Evolutionary conservation across 2,113 vertebrate species (phyloP).

Genomic region (Pygoscelis adeliae): DNA sequence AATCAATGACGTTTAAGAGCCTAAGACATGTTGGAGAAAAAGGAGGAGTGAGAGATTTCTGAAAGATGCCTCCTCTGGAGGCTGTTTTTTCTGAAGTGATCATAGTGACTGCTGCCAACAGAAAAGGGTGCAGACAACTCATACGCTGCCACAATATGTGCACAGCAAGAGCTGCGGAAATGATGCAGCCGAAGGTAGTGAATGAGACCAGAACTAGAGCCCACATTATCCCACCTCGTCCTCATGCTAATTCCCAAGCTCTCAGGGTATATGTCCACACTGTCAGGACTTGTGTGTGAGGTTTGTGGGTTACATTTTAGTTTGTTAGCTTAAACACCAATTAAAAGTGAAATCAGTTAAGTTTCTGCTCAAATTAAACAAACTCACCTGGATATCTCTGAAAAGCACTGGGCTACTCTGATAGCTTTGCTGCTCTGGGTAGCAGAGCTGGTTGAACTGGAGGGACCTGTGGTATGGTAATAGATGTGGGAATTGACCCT

Average conservation of each 20-base stretch:
- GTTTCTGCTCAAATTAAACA: background rate
- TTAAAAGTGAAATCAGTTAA: background rate
- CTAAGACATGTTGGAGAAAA: background rate
- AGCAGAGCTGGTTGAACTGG: background rate
- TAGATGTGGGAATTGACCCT: background rate
- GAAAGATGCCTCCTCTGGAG: background rate
- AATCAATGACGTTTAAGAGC: background rate
- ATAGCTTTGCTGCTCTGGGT: background rate
- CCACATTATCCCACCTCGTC: background rate
- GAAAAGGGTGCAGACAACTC: constrained; percentile 31
- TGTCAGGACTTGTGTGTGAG: background rate
- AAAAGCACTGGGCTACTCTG: background rate
- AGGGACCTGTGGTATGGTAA: background rate
- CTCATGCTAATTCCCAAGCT: background rate
- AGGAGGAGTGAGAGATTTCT: constrained; percentile 6
- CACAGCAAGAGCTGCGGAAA: background rate
- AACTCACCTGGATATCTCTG: background rate
- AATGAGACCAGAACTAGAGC: background rate
- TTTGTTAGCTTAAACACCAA: background rate
- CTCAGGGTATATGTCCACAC: background rate
- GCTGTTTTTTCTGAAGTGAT: constrained; percentile 24
- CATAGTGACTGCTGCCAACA: constrained; percentile 14
- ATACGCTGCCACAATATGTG: background rate
- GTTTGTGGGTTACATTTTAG: background rate
- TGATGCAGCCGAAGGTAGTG: background rate